Percentiles rank a stretch among this genome's conserved stretches.
phyloP scores from a whole-genome alignment of 92 coral and sea anemone genomes.

The Palythoa grandis region DNA sequence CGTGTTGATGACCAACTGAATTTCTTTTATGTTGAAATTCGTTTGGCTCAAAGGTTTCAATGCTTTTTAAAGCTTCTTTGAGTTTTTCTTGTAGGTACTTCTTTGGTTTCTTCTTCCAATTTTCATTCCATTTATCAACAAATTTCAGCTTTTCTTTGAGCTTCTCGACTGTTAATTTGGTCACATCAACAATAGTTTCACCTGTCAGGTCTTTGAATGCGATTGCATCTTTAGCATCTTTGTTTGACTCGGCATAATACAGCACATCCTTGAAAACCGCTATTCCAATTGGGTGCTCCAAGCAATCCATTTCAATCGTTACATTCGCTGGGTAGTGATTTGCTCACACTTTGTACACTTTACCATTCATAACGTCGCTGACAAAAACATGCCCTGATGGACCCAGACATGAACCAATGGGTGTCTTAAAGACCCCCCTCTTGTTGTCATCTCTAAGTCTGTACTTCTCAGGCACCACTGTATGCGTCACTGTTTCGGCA shows the following conservation, averaged over 20 bases:
- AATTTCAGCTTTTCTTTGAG: constrained; percentile 40
- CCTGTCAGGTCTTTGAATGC: constrained; percentile 67
- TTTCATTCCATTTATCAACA: constrained; percentile 30
- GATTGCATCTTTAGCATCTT: constrained; percentile 46
- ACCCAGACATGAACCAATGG: constrained; percentile 60
- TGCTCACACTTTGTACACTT: constrained; percentile 58
- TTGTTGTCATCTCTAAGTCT: constrained; percentile 71
- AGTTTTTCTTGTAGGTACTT: constrained; percentile 55
- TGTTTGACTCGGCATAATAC: constrained; percentile 61
- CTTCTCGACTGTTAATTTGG: constrained; percentile 54
- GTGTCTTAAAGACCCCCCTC: constrained; percentile 60
- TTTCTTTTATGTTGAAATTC: not conserved
- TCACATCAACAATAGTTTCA: constrained; percentile 63
- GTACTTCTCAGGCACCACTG: constrained; percentile 69
- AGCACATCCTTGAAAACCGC: constrained; percentile 53
- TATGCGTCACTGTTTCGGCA: constrained; percentile 58
- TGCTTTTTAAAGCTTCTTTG: constrained; percentile 41
- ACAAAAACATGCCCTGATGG: constrained; percentile 50
- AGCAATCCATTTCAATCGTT: constrained; percentile 60
- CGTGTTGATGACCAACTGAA: constrained; percentile 1
- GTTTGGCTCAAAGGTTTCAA: constrained; percentile 14
- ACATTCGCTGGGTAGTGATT: constrained; percentile 74
- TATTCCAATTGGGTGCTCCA: constrained; percentile 60
- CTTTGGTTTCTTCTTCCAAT: constrained; percentile 39
- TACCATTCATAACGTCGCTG: constrained; percentile 61